These are phyloP conservation scores for Drosophila mimetica DNA, from an alignment of 2,888 invertebrate species.

Conservation along the genomic window DNA sequence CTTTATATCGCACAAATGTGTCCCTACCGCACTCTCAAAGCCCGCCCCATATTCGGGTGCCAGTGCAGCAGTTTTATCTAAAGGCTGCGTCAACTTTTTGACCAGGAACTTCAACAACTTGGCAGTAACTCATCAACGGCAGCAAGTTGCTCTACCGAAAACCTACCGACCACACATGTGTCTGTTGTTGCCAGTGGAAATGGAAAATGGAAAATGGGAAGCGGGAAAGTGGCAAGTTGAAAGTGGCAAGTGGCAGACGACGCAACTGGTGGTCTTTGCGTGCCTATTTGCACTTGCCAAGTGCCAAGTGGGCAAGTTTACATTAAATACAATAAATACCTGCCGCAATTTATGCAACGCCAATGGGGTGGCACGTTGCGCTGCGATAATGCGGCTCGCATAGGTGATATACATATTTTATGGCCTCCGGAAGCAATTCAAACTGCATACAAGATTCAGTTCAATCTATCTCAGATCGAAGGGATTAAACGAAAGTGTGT, in stretches of 20 bases:
- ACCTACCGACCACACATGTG: slow-evolving; percentile 39
- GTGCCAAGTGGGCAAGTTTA: slow-evolving; percentile 73
- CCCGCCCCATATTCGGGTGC: neutral
- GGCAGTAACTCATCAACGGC: slow-evolving; percentile 57
- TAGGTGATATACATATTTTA: slow-evolving; percentile 40
- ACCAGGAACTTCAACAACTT: slow-evolving; percentile 61
- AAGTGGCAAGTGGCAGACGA: slow-evolving; percentile 33
- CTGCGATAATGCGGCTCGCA: slow-evolving; percentile 29
- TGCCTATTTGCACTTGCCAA: slow-evolving; percentile 70
- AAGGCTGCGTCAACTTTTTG: slow-evolving; percentile 57
- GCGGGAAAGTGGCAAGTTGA: slow-evolving; percentile 17
- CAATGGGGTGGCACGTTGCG: slow-evolving; percentile 30
- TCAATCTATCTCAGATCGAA: slow-evolving; percentile 18
- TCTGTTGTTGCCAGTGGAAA: slow-evolving; percentile 31
- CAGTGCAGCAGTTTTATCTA: slow-evolving; percentile 46
- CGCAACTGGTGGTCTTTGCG: slow-evolving; percentile 73
- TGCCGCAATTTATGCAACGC: slow-evolving; percentile 69
- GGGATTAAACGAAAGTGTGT: slow-evolving; percentile 9
- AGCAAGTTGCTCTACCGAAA: slow-evolving; percentile 12
- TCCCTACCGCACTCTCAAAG: neutral
- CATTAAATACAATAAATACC: slow-evolving; percentile 75
- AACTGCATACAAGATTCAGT: slow-evolving; percentile 43
- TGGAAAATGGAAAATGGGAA: neutral
- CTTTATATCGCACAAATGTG: slow-evolving; percentile 46
- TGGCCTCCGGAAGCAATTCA: slow-evolving; percentile 42